A percentile compares a stretch with the other conserved stretches of the same genome.
Evolutionary conservation across 2,888 invertebrate genomes (phyloP).

Genomic region (Sesamia inferens): DNA sequence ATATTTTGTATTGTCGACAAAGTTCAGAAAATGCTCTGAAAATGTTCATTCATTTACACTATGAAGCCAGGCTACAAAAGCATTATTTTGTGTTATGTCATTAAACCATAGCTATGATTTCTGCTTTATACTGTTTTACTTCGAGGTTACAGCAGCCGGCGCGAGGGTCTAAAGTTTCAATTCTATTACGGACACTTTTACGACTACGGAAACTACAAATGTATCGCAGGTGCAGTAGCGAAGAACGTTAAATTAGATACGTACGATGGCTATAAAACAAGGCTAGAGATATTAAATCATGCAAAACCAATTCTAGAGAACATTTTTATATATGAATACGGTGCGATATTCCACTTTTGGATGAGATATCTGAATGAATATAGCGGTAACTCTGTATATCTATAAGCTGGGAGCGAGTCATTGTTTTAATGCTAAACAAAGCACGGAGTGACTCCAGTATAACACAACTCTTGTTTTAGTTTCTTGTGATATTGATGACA

Average conservation of each 20-base stretch:
- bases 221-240: conserved; percentile 47
- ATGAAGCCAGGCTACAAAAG: conserved; percentile 8
- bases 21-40: conserved; percentile 17
- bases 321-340: conserved; percentile 32
- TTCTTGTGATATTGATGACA: conserved; percentile 22
- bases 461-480: conserved; percentile 28
- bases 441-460: conserved; percentile 25
- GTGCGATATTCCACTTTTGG: background rate
- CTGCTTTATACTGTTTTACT: conserved; percentile 32
- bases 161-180: conserved; percentile 39
- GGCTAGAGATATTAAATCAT: conserved; percentile 40
- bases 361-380: conserved; percentile 43
- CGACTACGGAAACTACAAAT: conserved; percentile 38
- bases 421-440: conserved; percentile 37
- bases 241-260: conserved; percentile 37
- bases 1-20: conserved; percentile 23
- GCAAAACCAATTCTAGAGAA: conserved; percentile 29
- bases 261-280: conserved; percentile 44
- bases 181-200: conserved; percentile 50
- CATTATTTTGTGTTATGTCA: conserved; percentile 29
- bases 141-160: conserved; percentile 21
- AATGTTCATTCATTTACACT: background rate
- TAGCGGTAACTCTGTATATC: conserved; percentile 22
- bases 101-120: conserved; percentile 17
- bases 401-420: conserved; percentile 27